Evolutionary conservation across 2,113 vertebrate species (phyloP).

Genomic region (Machaerirhynchus nigripectus): DNA sequence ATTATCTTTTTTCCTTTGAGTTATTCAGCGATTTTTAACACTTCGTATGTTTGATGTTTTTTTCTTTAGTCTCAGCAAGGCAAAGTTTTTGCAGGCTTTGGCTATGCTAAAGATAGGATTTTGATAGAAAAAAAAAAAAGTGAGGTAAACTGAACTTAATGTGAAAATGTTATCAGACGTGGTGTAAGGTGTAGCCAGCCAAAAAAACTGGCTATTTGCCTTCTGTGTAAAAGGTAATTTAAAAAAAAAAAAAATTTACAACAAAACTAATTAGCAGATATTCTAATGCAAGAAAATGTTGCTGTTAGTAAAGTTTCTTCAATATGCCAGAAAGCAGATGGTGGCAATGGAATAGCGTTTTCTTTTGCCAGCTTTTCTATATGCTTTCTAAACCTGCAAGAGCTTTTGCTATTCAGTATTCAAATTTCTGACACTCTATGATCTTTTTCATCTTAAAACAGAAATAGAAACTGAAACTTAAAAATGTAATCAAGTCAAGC

Average conservation of each 20-base stretch:
- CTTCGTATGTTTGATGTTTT: constrained; percentile 63
- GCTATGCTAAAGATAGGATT: constrained; percentile 41
- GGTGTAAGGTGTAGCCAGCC: constrained; percentile 43
- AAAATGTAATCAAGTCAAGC: constrained; percentile 73
- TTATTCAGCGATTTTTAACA: constrained; percentile 71
- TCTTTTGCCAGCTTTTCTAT: constrained; percentile 75
- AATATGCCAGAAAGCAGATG: constrained; percentile 74
- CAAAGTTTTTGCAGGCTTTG: constrained; percentile 60
- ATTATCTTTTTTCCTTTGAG: constrained; percentile 62
- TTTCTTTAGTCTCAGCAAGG: constrained; percentile 62
- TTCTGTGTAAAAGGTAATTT: constrained; percentile 63
- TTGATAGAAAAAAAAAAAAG: background rate
- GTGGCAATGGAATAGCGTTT: constrained; percentile 64
- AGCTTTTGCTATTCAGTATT: constrained; percentile 74
- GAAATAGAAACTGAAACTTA: constrained; percentile 78
- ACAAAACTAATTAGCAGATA: constrained; percentile 75
- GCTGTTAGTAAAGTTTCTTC: constrained; percentile 73
- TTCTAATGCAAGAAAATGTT: constrained; percentile 75
- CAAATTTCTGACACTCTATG: constrained; percentile 70
- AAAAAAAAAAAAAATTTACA: constrained; percentile 41
- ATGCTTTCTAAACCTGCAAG: constrained; percentile 78
- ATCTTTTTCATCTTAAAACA: constrained; percentile 76
- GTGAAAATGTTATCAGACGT: constrained; percentile 58
- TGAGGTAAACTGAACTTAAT: constrained; percentile 42
- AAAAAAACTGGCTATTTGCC: constrained; percentile 59